Evolutionary conservation across 1,140 invertebrate genomes (phyloP), one percentile per base, ranked within the genome.

Genomic region (Drosophila triauraria): DNA sequence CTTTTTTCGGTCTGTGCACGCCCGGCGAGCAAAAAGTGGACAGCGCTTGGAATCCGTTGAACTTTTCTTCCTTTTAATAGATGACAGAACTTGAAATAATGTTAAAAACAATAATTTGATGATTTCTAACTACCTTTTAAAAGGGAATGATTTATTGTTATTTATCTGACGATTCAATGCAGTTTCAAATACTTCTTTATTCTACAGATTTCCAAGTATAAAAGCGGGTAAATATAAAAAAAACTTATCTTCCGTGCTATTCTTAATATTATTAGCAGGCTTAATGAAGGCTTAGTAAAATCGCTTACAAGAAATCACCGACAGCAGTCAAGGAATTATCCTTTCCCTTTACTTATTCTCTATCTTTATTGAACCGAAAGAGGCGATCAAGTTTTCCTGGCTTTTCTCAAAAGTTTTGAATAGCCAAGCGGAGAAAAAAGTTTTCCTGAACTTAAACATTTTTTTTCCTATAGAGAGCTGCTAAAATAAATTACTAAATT

Each of bases 401-500:
- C 25, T 23, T 40, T 38, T 32, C 20, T 35, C 17, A 12, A 25
- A 61, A 61, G 17, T 68, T 67, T 48, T 30, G 30, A 23, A 9
- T 25, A 25, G 13, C 32, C 20, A 12, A 68, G 42, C 23, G 3
- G 17, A 3, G 5, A 10, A 30, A 44, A 47, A 38, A 32, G 10
- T 32, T 50, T 1, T 2, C 20, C 15, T 25, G 23, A 56, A 40
- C 38, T 40, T 1, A 6, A 40, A 23, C 23, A 25, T 6, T 40
- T 20, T 50, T 50, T 67, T 12, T 20, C 20, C 2, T 10, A 2
- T 13, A 30, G 3, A 8, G 15, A 15, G n/a, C 6, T 25, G 3
- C 9, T 5, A 17, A 32, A 61, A 30, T 25, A 38, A 64, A 77
- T 43, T 54, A 72, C 47, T 58, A 58, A 58, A 61, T 59, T 62